These are phyloP conservation scores for Ailurus styani DNA, from an alignment of 2,113 vertebrate species.

Conservation along the genomic window DNA sequence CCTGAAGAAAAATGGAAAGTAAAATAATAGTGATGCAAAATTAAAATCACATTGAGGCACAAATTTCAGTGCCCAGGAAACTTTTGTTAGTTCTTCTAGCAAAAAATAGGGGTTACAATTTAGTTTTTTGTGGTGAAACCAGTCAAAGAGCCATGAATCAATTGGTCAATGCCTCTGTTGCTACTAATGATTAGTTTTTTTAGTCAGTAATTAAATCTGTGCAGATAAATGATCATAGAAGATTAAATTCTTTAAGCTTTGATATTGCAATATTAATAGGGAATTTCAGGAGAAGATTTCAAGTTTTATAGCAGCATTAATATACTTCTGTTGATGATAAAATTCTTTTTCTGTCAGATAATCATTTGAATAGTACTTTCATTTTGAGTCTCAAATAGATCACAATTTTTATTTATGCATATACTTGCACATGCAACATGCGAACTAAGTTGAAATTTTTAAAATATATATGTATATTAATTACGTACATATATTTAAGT, in stretches of 20 bases:
- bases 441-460: neutral
- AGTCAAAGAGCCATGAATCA: neutral
- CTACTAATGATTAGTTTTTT: neutral
- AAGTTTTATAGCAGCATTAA: neutral
- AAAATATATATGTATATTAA: neutral
- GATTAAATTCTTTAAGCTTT: neutral
- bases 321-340: neutral
- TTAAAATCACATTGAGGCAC: neutral
- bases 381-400: neutral
- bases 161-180: neutral
- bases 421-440: neutral
- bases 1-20: neutral
- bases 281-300: slow-evolving; percentile 21
- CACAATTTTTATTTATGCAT: neutral
- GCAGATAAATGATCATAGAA: neutral
- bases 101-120: neutral
- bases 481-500: neutral
- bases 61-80: neutral
- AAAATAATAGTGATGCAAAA: neutral
- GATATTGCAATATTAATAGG: neutral
- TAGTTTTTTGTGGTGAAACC: neutral
- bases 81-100: neutral
- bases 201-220: neutral
- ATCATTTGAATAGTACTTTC: neutral
- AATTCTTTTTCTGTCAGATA: neutral